Base-by-base conservation (phyloP, 92 coral and sea anemone genomes). In the Epizoanthus scotinus region DNA sequence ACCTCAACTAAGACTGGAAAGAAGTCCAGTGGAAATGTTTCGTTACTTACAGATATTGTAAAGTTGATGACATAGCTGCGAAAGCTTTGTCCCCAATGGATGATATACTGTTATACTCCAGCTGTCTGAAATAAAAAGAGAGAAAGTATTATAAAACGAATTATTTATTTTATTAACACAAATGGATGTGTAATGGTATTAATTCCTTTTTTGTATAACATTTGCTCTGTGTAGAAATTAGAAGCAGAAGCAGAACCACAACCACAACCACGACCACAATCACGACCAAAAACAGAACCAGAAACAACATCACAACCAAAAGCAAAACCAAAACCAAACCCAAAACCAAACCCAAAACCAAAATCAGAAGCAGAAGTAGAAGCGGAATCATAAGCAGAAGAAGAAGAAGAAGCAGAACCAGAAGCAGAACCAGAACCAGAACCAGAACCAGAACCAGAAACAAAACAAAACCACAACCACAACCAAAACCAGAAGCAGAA, bases 31-130 rank as follows among this genome's bases (percentile, higher is more conserved):
- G 22, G 50, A 36, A 67, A 31, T 3, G 14, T 67, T 67, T 27
- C 44, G 5, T 19, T 67, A 67, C 72, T 67, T 67, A 67, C 72
- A 67, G 72, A 9, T 17, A 18, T 0, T 8, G 19, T 67, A 67
- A 19, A 18, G 72, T 67, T 67, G 72, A 67, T 38, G 72, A 67
- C 72, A 67, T 67, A 8, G 72, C 50, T 22, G 72, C 36, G 26
- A 67, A 67, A 12, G 72, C 54, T 67, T 27, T 67, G 53, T 67
- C 72, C 34, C 52, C 72, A 25, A 67, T 38, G 19, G 72, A 34
- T 5, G 52, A n/a, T 15, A 67, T 67, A 6, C 12, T 40, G 26
- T 67, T 67, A 50, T 1, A 40, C 36, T 50, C 40, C 5, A 67
- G 22, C 9, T 67, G 26, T 27, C 72, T 67, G 54, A 34, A 34